Base-by-base conservation (phyloP, 2,888 invertebrate species). In the Drosophila rellima region DNA sequence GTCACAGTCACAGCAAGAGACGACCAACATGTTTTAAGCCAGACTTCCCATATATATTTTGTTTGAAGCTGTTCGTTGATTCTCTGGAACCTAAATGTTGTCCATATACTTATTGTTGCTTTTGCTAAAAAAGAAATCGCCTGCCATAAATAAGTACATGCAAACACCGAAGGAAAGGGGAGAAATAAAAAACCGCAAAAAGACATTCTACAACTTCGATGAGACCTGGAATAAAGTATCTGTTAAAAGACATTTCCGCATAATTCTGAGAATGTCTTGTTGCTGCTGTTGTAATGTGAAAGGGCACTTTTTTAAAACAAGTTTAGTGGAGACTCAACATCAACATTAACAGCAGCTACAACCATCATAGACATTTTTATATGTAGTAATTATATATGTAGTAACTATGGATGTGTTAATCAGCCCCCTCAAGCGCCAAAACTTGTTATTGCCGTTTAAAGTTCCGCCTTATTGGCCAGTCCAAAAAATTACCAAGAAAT, bases 181-280 rank as follows among this genome's bases (percentile, higher is more conserved):
- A 62, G 65, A 51, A 73, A 73, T 68, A 61, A 68, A 59, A 64
- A 44, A 42, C 20, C 48, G 15, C 35, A 56, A 47, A 67, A 80
- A 79, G 80, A 42, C 60, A 65, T 78, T 72, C 73, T 77, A 70
- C 74, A 65, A 65, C 52, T 63, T 74, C 45, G 54, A 52, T 65
- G 51, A 47, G 64, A 59, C 56, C 61, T 70, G 71, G 37, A 65
- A 52, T 51, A 62, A 77, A 37, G 13, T 56, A 44, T 57, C 51
- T 70, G 77, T 67, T 80, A 60, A 47, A 77, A 77, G 68, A 67
- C 70, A 88, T 83, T 83, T 83, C 89, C 89, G 88, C 85, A 83
- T 89, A 74, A 87, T 83, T 83, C 88, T 83, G 71, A 74, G 70
- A 62, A 51, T 48, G 65, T 44, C 60, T 68, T 50, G 59, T 48